Percentiles rank a stretch among this genome's conserved stretches.
Conservation (phyloP, 2,797 vertebrate genomes). For the Pteropus rufus region DNA sequence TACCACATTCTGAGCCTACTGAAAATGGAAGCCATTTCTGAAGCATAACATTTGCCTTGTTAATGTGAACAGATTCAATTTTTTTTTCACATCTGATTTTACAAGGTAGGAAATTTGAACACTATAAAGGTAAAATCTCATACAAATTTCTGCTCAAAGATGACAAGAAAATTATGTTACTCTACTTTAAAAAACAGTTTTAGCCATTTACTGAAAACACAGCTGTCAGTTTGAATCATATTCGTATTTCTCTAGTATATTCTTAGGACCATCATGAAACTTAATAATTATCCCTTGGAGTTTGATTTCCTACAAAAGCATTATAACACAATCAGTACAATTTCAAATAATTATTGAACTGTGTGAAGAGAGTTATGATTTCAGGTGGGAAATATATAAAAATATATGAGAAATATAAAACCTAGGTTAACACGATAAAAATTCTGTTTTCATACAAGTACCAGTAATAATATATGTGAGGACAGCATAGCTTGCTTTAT, state of each 20-base stretch:
- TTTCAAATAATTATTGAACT: conserved; percentile 73
- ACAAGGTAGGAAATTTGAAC: conserved; percentile 22
- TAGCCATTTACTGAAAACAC: conserved; percentile 62
- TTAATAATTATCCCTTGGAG: conserved; percentile 52
- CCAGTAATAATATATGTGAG: conserved; percentile 56
- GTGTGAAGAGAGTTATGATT: conserved; percentile 52
- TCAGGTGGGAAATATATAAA: conserved; percentile 64
- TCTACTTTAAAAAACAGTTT: conserved; percentile 30
- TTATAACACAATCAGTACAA: conserved; percentile 69
- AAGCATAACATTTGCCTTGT: neutral
- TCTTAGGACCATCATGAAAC: conserved; percentile 54
- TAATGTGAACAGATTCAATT: neutral
- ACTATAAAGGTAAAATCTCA: conserved; percentile 37
- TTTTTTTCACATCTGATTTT: conserved; percentile 9
- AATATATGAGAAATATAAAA: conserved; percentile 73
- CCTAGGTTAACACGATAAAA: conserved; percentile 60
- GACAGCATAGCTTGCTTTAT: neutral
- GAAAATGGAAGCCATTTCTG: conserved; percentile 16
- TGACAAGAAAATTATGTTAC: conserved; percentile 62
- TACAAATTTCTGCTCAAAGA: conserved; percentile 45
- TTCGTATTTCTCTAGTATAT: conserved; percentile 55
- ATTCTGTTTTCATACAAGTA: conserved; percentile 54
- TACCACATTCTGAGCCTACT: neutral
- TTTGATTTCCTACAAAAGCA: conserved; percentile 57
- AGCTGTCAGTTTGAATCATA: conserved; percentile 55